Base-by-base conservation (phyloP, 2,113 vertebrate species). In the Mesocricetus auratus region DNA sequence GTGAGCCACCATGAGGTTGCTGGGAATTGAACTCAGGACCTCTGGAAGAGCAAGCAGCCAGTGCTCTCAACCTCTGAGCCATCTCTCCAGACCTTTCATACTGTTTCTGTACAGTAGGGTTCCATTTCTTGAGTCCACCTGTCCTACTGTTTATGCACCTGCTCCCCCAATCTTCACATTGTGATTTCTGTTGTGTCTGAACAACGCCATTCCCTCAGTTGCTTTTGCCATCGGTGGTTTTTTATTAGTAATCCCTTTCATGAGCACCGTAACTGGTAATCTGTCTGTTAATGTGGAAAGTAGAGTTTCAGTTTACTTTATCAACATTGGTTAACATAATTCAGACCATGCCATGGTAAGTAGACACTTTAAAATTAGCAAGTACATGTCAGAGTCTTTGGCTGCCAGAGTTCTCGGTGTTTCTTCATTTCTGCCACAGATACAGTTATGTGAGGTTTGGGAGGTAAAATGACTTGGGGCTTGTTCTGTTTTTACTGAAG, bases 291-390 rank as follows among this genome's bases (percentile, higher is more conserved):
- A 5, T 56, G 42, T 73, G 45, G 58, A 47, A 60, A 62, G 8
- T 4, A 62, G 17, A 45, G 11, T 91, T 91, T 86, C 6, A 79
- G 26, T 47, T 79, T 87, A 50, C 10, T 5, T 64, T 71, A 33
- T 39, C 12, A 62, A 29, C 19, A 29, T 15, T 69, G 4, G 39
- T 45, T 19, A 64, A 1, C 29, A 29, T 85, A 50, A 50, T 90
- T 89, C 39, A 77, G 9, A 85, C 39, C 50, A 31, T 79, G 13
- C 73, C 77, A 31, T 71, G 42, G 39, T 36, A 90, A 78, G n/a
- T 47, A 60, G 56, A 83, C 82, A 73, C 66, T 66, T 60, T 81
- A 91, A 71, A 95, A 92, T n/a, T 68, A 47, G 73, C 21, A 92
- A 45, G 26, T 53, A 45, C 1, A 2, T 68, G 8, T 39, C 39